Conservation (phyloP, 2,113 vertebrate genomes). For the Tachycineta bicolor region DNA sequence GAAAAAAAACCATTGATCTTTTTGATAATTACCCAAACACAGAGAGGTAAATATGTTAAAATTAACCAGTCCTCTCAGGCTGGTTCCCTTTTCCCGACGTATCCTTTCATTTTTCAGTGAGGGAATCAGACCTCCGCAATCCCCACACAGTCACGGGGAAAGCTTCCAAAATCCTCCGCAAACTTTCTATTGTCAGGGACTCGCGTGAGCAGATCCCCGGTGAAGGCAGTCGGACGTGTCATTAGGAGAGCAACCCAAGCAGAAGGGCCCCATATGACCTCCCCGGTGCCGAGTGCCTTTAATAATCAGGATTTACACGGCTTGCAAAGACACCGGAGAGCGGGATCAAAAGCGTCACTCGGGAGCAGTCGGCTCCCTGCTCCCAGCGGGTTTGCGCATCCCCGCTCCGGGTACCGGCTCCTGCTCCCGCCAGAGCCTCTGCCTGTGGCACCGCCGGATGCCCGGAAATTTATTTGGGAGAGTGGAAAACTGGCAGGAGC, state of each 20-base stretch:
- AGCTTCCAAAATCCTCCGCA: background rate
- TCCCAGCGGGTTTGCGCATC: background rate
- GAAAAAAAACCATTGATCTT: background rate
- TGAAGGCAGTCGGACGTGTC: background rate
- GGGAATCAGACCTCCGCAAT: background rate
- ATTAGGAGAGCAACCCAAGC: constrained; percentile 53
- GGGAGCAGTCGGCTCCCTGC: accelerated
- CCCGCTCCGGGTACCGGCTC: accelerated
- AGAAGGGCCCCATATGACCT: constrained; percentile 67
- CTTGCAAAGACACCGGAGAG: background rate
- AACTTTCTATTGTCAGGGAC: background rate
- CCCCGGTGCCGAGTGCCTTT: background rate
- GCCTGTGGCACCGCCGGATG: accelerated
- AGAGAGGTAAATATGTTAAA: accelerated
- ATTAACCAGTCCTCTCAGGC: background rate
- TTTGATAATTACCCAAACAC: background rate
- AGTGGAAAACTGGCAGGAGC: background rate
- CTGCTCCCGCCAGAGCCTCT: background rate
- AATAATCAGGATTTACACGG: background rate
- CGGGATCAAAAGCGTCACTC: background rate
- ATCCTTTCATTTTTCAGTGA: background rate
- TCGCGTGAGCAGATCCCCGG: background rate
- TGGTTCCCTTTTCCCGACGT: background rate
- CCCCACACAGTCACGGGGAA: background rate
- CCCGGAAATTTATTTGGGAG: background rate